phyloP scores from a whole-genome alignment of 1,140 invertebrate genomes.

The Euglossa dilemma region DNA sequence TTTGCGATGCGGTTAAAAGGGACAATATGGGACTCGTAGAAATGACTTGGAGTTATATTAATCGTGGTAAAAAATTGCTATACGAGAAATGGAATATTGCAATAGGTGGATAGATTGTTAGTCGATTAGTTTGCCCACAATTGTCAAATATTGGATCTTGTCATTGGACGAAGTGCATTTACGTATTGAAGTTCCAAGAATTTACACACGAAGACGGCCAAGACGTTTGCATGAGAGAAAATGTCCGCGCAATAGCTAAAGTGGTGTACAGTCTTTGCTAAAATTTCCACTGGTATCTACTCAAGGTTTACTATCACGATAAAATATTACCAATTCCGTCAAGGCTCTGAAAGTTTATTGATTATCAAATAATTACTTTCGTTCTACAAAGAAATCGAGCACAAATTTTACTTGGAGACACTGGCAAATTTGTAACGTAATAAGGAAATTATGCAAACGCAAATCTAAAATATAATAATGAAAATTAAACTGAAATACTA shows the following conservation, averaged over 20 bases:
- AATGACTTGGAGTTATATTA: not conserved
- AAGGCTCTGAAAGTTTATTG: too few relatives aligned
- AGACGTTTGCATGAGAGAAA: conserved; percentile 47
- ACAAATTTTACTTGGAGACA: too few relatives aligned
- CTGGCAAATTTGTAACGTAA: too few relatives aligned
- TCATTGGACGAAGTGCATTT: conserved; percentile 45
- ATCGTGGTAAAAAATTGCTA: not conserved
- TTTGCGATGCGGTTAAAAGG: too few relatives aligned
- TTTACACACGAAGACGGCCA: conserved; percentile 42
- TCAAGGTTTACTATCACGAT: not conserved
- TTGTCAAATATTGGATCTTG: conserved; percentile 51
- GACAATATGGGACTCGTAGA: too few relatives aligned
- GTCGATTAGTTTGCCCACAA: conserved; percentile 5
- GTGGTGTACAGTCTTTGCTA: conserved; percentile 38
- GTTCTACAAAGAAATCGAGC: too few relatives aligned
- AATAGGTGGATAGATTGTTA: not conserved
- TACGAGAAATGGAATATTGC: too few relatives aligned
- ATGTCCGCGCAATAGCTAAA: conserved; percentile 45
- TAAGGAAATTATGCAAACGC: too few relatives aligned
- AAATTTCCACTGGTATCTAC: conserved; percentile 5
- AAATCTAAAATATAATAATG: too few relatives aligned
- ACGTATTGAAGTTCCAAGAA: conserved; percentile 46
- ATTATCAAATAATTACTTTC: too few relatives aligned
- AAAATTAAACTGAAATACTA: too few relatives aligned
- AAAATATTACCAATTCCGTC: not conserved